These are phyloP conservation scores for Urocynchramus pylzowi DNA, from an alignment of 2,113 vertebrate genomes.

Conservation along the genomic window DNA sequence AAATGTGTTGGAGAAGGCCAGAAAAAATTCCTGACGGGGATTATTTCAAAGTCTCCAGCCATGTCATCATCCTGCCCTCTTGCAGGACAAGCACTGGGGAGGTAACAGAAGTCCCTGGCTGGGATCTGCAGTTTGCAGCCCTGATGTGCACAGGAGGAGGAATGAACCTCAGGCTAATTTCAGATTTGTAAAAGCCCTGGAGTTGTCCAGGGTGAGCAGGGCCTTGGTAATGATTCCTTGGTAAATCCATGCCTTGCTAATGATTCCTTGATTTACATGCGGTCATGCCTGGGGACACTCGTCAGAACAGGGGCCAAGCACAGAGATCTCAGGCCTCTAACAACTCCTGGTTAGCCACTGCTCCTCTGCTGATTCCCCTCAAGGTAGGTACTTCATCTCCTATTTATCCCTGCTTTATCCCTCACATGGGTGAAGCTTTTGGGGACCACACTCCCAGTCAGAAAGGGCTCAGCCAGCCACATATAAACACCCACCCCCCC, in stretches of 20 bases:
- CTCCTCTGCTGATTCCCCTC: neutral
- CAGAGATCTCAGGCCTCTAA: neutral
- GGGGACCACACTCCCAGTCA: neutral
- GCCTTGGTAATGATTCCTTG: no score
- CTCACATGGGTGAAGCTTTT: neutral
- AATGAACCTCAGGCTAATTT: neutral
- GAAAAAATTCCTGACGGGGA: neutral
- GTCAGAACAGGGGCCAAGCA: rapidly evolving
- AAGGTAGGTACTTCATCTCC: neutral
- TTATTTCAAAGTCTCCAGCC: neutral
- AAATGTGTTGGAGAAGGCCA: neutral
- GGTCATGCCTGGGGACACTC: neutral
- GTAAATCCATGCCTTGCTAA: neutral
- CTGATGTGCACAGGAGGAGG: rapidly evolving
- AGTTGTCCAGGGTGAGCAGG: neutral
- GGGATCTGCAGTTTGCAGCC: neutral
- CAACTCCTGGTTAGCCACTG: neutral
- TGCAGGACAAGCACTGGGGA: neutral
- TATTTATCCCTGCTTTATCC: neutral
- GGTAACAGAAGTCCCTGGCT: neutral
- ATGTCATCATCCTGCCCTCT: neutral
- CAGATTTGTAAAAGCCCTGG: neutral
- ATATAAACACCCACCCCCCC: rapidly evolving
- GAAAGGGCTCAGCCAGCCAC: neutral
- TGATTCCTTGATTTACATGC: neutral